Percentiles rank a stretch among this genome's conserved stretches.
These are phyloP conservation scores for Dendronephthya gigantea DNA, from an alignment of 64 coral and sea anemone species.

Conservation along the genomic window DNA sequence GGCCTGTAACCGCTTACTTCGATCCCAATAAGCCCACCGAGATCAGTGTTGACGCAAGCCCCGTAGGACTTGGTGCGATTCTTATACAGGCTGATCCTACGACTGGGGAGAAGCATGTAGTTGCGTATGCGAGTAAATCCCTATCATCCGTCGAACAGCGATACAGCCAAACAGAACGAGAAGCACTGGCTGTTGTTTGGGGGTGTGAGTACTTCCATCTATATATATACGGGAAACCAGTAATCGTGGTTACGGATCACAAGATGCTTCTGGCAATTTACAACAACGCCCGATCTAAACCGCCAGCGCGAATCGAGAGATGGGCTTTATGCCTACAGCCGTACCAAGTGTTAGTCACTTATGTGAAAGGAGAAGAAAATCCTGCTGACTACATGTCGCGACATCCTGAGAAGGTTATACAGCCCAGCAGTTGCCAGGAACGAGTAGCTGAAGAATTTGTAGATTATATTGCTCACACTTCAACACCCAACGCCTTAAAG, in stretches of 20 bases:
- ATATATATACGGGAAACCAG: no score
- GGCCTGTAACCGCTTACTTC: slow-evolving; percentile 18
- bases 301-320: slow-evolving; percentile 11
- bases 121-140: slow-evolving; percentile 23
- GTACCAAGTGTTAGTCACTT: no score
- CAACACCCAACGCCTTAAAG: slow-evolving; percentile 9
- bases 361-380: no score
- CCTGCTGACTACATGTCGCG: slow-evolving; percentile 1
- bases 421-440: neutral
- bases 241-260: neutral
- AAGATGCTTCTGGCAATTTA: slow-evolving; percentile 7
- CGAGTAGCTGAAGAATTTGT: slow-evolving; percentile 20
- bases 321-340: neutral
- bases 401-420: no score
- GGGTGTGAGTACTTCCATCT: no score
- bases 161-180: slow-evolving; percentile 33
- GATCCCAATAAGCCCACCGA: slow-evolving; percentile 4
- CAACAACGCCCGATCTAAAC: slow-evolving; percentile 3
- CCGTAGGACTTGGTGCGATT: no score
- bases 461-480: neutral
- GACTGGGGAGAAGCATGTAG: no score
- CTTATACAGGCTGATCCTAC: neutral
- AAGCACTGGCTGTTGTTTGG: slow-evolving; percentile 29
- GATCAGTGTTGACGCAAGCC: neutral
- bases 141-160: slow-evolving; percentile 19